These are phyloP conservation scores for Dreissena polymorpha DNA, from an alignment of 1,140 invertebrate genomes.

Conservation along the genomic window DNA sequence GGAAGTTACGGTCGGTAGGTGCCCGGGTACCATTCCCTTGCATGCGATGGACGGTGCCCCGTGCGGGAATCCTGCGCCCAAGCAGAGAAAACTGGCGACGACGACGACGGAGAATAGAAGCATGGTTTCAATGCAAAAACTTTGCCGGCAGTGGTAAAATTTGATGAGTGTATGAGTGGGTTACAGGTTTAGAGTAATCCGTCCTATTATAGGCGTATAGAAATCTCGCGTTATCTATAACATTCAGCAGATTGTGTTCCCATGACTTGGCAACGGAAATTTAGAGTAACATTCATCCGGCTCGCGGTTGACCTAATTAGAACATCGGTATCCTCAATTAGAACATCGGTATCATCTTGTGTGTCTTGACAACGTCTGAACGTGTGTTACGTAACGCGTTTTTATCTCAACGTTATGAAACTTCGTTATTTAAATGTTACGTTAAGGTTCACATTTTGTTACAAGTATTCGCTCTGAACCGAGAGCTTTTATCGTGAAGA, in stretches of 20 bases:
- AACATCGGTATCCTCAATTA: too few relatives aligned
- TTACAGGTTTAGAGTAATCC: background rate
- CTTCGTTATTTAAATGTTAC: background rate
- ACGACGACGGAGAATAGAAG: conserved; percentile 6
- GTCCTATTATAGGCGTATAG: background rate
- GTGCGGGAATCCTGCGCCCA: conserved; percentile 16
- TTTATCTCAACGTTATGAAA: background rate
- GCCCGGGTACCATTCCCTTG: conserved; percentile 34
- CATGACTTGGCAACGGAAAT: too few relatives aligned
- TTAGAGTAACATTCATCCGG: too few relatives aligned
- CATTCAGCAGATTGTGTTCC: background rate
- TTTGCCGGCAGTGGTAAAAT: background rate
- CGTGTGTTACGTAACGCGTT: background rate
- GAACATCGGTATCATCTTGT: too few relatives aligned
- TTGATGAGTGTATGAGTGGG: background rate
- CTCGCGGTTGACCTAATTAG: too few relatives aligned
- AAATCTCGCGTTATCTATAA: background rate
- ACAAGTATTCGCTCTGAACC: too few relatives aligned
- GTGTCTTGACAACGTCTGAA: background rate
- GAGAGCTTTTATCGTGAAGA: too few relatives aligned
- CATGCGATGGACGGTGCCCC: conserved; percentile 38
- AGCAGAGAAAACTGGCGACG: background rate
- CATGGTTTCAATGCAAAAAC: background rate
- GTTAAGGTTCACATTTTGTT: background rate
- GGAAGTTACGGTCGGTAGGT: conserved; percentile 20